Base-by-base conservation (phyloP, 2,888 invertebrate genomes). In the Lasioglossum vierecki region DNA sequence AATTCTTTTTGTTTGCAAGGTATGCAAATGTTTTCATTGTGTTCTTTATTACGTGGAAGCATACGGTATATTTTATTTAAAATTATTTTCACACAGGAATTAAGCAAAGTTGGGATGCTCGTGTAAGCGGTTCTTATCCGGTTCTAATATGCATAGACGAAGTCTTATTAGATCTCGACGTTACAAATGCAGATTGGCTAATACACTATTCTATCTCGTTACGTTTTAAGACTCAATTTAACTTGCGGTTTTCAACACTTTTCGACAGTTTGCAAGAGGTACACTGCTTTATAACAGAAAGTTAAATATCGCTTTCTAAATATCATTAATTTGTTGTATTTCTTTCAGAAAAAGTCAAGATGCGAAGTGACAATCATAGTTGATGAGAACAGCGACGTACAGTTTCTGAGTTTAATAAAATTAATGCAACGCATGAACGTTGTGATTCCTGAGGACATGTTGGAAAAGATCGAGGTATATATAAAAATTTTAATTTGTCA, bases 181-280 rank as follows among this genome's bases (percentile, higher is more conserved):
- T 98, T 9, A 96, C 96, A 0, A 96, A 97, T 93, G 97, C 97
- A 0, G 95, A 96, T 76, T 95, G 96, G 90, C 94, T 98, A 46
- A 95, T 98, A 26, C 97, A 98, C 93, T 98, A 96, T 94, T 97
- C 97, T 3, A 93, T 98, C 88, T 97, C 97, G 0, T 92, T 95
- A 44, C 95, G 96, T 0, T 97, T 97, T 94, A 96, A 97, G 75
- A 92, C 91, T 0, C 95, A 96, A 92, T 98, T 98, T 93, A 96
- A 96, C 72, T 96, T 96, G 91, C 95, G 98, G 83, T 97, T 98
- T 92, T 96, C 97, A 0, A 96, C 96, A 39, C 95, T 97, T 68
- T 96, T 96, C 81, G 96, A 97, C 87, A 96, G 96, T 91, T 97
- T 97, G 68, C 84, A 89, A 84, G 87, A 89, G 88, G 94, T 94